Evolutionary conservation across 2,888 invertebrate species (phyloP).

Genomic region (Cacoxenus indagator): DNA sequence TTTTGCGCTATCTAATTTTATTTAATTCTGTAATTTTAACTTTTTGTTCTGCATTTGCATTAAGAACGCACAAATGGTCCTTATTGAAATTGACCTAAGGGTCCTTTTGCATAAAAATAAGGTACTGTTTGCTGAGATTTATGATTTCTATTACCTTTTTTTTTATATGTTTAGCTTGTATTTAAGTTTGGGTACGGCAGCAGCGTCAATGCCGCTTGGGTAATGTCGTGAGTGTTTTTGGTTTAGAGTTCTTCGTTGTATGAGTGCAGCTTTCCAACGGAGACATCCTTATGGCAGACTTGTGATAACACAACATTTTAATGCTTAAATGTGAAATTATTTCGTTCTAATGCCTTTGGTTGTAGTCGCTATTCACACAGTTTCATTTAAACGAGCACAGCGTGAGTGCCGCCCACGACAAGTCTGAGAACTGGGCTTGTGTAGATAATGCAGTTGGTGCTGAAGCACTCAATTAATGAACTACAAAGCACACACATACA

Average conservation of each 20-base stretch:
- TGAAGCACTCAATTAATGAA: neutral
- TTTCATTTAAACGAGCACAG: too few relatives aligned
- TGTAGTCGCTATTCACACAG: too few relatives aligned
- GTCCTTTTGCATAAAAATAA: too few relatives aligned
- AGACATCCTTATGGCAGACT: neutral
- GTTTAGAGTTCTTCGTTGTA: neutral
- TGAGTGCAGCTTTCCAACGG: neutral
- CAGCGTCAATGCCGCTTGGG: neutral
- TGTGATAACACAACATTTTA: neutral
- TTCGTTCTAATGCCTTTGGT: too few relatives aligned
- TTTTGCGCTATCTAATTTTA: neutral
- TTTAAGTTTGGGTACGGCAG: neutral
- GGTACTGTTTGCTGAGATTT: neutral
- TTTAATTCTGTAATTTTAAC: constrained; percentile 24
- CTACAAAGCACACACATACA: neutral
- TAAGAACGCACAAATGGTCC: constrained; percentile 52
- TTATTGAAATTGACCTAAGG: constrained; percentile 62
- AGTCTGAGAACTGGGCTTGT: neutral
- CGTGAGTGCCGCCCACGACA: neutral
- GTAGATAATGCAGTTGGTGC: neutral
- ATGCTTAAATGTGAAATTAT: neutral
- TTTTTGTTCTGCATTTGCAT: constrained; percentile 45
- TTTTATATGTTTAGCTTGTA: neutral
- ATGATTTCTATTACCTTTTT: neutral
- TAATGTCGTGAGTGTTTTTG: neutral